Conservation (phyloP, 2,797 vertebrate species). For the Rhynchonycteris naso region DNA sequence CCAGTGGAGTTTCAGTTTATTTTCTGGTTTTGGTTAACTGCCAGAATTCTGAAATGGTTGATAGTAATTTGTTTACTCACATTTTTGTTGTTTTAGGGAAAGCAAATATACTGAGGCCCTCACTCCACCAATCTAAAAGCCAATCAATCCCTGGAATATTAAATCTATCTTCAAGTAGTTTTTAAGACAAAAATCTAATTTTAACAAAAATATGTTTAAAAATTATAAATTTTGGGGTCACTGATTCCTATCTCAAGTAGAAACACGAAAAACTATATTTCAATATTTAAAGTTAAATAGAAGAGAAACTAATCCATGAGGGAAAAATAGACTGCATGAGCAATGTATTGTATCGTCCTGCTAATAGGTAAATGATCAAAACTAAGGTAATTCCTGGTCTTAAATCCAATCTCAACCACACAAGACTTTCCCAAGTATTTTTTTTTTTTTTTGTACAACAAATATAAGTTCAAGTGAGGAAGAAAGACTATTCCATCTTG, state of each 20-base stretch:
- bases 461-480: background rate
- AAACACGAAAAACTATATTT: background rate
- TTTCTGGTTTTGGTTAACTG: background rate
- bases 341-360: background rate
- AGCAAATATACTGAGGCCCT: background rate
- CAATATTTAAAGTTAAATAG: background rate
- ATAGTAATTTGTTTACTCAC: background rate
- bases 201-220: background rate
- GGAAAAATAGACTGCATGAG: background rate
- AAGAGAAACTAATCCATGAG: background rate
- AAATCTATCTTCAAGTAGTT: background rate
- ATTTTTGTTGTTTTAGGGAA: background rate
- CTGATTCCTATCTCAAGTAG: background rate
- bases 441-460: background rate
- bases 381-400: background rate
- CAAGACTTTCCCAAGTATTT: background rate
- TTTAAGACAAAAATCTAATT: background rate
- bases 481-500: background rate
- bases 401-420: background rate
- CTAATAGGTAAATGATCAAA: background rate
- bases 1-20: background rate
- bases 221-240: constrained; percentile 20
- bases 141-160: background rate
- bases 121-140: background rate
- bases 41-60: constrained; percentile 10